Base-by-base conservation (phyloP, 2,797 vertebrate genomes). In the Sciaenops ocellatus region DNA sequence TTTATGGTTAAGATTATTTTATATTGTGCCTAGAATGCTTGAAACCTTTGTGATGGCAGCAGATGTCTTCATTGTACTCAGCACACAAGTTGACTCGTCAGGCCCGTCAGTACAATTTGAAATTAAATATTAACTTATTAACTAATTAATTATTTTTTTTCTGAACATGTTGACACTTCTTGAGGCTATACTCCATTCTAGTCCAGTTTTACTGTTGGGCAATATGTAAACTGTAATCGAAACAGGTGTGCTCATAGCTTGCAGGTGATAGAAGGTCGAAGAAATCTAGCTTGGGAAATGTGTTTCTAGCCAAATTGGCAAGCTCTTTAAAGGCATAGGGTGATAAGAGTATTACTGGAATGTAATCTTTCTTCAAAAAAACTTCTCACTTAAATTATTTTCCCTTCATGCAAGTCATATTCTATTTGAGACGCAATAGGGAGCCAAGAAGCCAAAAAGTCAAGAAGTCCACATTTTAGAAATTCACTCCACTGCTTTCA, bases 401-500 rank as follows among this genome's bases (percentile, higher is more conserved):
- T 68, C 51, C n/a, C 20, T 62, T 68, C 6, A 55, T 65, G 7
- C 0, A 26, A 51, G 38, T 76, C 22, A 59, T 56, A 61, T 78
- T 70, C 72, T 8, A 41, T 60, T 68, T 38, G 10, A 73, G 17
- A 62, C 38, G 18, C 7, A 68, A 47, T 10, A 15, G 2, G 30
- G 46, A 38, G 38, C 20, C 13, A 18, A 41, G 26, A 80, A 28
- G 16, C 26, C 71, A 82, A 79, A 63, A 20, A 75, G 15, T 77
- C 56, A 26, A 56, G 17, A 62, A 54, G 44, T 73, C 30, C 24
- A 70, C 3, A 67, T 69, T 69, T 76, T 20, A 10, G 55, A 59
- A 79, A 85, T 28, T 65, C 38, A 47, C 48, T 62, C 28, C 57
- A 70, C 38, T 80, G 38, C 24, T 47, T 78, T 66, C 26, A 42